Evolutionary conservation across 1,140 invertebrate species (phyloP), one percentile per base, ranked within the genome.

Genomic region (Laupala kohalensis): DNA sequence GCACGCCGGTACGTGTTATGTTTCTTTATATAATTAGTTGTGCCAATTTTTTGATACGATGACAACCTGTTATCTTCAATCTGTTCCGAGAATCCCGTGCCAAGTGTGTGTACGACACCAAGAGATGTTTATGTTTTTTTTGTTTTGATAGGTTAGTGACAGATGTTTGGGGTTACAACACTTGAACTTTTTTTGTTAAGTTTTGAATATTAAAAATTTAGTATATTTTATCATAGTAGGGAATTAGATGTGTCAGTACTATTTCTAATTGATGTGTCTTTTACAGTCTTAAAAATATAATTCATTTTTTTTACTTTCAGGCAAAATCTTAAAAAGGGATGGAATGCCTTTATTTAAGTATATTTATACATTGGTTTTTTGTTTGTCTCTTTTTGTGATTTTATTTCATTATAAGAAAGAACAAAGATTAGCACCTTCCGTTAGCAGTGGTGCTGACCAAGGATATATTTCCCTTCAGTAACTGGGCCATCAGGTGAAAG

Each of bases 401-500:
- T 53, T 53, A n/a, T 53, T 53, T 13, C 19, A 53, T 53, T 19
- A 53, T 13, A 53, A 53, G 37, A 19, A 4, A 19, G 37, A 53
- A 53, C 9, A 53, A 53, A 19, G 37, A 0, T 13, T 19, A 13
- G 19, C 37, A 9, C 19, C 19, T 9, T 53, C 9, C 9, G 37
- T 19, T 53, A 53, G 37, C 37, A 53, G 9, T 53, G 37, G 19
- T 2, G 64, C 23, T 66, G 64, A 1, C 9, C 64, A 27, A 27
- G 64, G 64, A 9, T 24, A n/a, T 66, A 66, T 66, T 66, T 66
- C 26, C 64, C 3, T 66, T 25, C 23, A 13, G 23, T 3, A 66
- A 66, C 64, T 66, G 64, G 64, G 64, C 23, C 64, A n/a, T n/a
- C 23, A 23, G 26, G 64, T 66, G 64, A 66, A 66, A 66, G 64